Evolutionary conservation across 2,797 vertebrate genomes (phyloP).

Genomic region (Cynodonichthys magdalenae): DNA sequence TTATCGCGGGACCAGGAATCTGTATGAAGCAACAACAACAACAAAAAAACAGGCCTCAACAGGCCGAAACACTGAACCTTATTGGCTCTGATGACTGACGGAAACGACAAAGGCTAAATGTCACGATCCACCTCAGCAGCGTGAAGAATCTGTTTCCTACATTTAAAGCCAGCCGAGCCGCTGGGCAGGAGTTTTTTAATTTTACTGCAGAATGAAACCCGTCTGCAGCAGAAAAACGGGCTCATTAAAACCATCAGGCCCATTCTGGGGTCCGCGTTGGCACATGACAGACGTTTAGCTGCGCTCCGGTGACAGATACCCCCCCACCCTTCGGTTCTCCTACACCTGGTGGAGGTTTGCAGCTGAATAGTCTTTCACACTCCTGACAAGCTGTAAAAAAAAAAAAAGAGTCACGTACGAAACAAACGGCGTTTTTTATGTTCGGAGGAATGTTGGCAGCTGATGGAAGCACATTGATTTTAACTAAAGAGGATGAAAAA

Average conservation of each 20-base stretch:
- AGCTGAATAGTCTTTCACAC: constrained; percentile 58
- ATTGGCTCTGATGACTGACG: constrained; percentile 57
- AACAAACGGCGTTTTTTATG: constrained; percentile 60
- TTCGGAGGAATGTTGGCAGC: constrained; percentile 77
- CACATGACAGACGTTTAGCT: constrained; percentile 58
- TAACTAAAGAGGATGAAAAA: constrained; percentile 36
- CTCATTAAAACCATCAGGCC: constrained; percentile 57
- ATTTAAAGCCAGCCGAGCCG: constrained; percentile 42
- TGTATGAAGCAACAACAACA: constrained; percentile 20
- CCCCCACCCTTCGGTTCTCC: background rate
- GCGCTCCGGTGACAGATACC: constrained; percentile 35
- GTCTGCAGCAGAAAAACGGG: constrained; percentile 30
- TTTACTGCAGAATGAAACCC: constrained; percentile 16
- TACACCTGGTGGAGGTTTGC: constrained; percentile 64
- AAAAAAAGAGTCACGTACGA: constrained; percentile 67
- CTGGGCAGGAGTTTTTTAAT: constrained; percentile 31
- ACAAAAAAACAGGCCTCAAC: constrained; percentile 33
- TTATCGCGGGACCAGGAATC: constrained; percentile 22
- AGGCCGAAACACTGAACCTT: constrained; percentile 27
- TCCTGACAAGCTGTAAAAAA: constrained; percentile 57
- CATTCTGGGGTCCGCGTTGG: constrained; percentile 34
- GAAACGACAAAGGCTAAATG: constrained; percentile 62
- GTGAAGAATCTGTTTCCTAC: constrained; percentile 64
- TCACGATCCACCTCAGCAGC: constrained; percentile 54
- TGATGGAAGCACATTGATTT: constrained; percentile 77